Percentiles rank a stretch among this genome's conserved stretches.
phyloP scores from a whole-genome alignment of 2,888 invertebrate species.

The Lysandra bellargus region DNA sequence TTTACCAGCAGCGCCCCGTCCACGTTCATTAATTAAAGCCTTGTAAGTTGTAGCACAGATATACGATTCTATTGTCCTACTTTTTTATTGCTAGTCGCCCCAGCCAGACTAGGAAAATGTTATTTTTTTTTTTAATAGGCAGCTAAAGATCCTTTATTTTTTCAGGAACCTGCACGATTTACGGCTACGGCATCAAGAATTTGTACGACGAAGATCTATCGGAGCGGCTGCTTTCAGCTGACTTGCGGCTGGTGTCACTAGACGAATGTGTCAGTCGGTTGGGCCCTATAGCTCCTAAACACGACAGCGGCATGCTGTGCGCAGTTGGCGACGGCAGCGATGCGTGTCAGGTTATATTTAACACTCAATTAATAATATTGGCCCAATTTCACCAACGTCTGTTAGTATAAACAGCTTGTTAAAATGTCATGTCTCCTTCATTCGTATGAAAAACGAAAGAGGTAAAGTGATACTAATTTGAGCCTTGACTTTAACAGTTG shows the following conservation, averaged over 20 bases:
- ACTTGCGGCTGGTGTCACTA: constrained; percentile 59
- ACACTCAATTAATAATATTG: background rate
- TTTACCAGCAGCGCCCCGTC: no score
- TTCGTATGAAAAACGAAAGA: no score
- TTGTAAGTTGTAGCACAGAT: no score
- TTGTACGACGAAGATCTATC: constrained; percentile 48
- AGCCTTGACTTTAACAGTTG: no score
- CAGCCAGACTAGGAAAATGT: no score
- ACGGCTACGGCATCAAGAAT: constrained; percentile 63
- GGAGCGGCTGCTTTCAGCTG: constrained; percentile 54
- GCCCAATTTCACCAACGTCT: no score
- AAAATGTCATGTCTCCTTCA: no score
- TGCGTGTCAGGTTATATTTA: constrained; percentile 59
- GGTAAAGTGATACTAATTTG: no score
- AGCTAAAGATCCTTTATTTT: constrained; percentile 34
- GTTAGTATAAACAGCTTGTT: no score
- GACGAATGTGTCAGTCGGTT: constrained; percentile 59
- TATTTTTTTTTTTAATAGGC: background rate
- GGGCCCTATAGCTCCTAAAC: constrained; percentile 59
- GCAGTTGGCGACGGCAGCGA: constrained; percentile 66
- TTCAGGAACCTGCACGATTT: constrained; percentile 65
- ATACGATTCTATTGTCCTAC: no score
- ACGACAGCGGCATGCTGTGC: constrained; percentile 67
- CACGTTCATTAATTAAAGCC: no score
- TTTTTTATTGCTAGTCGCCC: no score